Evolutionary conservation across 2,113 vertebrate genomes (phyloP).

Genomic region (Halcyon senegalensis): DNA sequence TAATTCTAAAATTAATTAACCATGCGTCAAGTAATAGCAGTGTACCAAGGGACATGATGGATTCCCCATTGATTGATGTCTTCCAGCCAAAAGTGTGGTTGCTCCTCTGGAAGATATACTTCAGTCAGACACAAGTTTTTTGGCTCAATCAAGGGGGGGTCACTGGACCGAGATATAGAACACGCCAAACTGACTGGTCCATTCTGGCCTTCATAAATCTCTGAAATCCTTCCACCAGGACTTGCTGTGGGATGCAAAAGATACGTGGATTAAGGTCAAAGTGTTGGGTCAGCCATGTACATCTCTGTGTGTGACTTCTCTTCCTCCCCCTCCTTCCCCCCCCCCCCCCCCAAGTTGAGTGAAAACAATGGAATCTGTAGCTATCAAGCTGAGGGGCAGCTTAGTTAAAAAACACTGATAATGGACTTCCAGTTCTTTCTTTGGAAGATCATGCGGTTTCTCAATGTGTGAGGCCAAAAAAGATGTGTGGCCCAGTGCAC

Average conservation of each 20-base stretch:
- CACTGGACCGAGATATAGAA: neutral
- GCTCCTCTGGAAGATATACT: neutral
- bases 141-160: neutral
- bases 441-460: slow-evolving; percentile 5
- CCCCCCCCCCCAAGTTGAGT: neutral
- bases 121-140: neutral
- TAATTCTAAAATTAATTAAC: slow-evolving; percentile 42
- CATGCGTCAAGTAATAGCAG: neutral
- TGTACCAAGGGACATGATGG: neutral
- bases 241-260: neutral
- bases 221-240: neutral
- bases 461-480: slow-evolving; percentile 46
- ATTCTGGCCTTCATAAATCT: neutral
- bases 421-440: slow-evolving; percentile 24
- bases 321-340: neutral
- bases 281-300: neutral
- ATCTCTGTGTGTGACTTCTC: accelerated
- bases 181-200: neutral
- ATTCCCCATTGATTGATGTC: slow-evolving; percentile 27
- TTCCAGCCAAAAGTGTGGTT: slow-evolving; percentile 30
- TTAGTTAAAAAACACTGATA: slow-evolving; percentile 12
- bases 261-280: neutral
- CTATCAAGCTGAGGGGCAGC: neutral
- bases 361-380: neutral
- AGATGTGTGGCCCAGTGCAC: slow-evolving; percentile 61